Base-by-base conservation (phyloP, 2,888 invertebrate species). In the Eutolmus rufibarbis region DNA sequence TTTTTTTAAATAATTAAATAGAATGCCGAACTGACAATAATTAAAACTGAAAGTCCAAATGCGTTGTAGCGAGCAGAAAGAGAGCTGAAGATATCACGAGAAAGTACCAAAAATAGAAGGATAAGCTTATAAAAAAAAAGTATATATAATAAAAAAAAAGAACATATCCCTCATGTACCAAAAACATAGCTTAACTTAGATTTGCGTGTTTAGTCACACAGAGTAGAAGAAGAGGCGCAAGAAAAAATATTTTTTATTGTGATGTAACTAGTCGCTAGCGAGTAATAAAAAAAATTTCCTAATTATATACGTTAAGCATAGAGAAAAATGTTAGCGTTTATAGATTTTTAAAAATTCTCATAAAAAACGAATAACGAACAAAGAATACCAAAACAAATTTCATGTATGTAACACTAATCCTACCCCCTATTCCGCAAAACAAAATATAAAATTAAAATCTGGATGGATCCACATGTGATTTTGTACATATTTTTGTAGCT, bases 401-500 rank as follows among this genome's bases (percentile, higher is more conserved):
- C n/a, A 66, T 66, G 66, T 66, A 66, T 66, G 66, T 66, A 23
- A 66, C 66, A 23, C 66, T 66, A 66, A 28, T 23, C 66, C 23
- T 23, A 66, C 4, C 28, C 66, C 66, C 12, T 8, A 8, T 12
- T 28, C 34, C 28, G 14, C 14, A 74, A 31, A 74, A 14, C 3
- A 46, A 46, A 16, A 46, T 0, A 14, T 46, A 46, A 46, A 46
- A 46, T 14, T 14, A 16, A 46, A 46, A 16, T 46, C 43, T 9
- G 16, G 28, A 28, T 12, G 78, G 14, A 46, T 46, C 51, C 51
- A 23, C 23, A 79, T 79, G 79, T 79, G 79, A 79, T 79, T 79
- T 79, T 79, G 79, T 79, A 79, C 51, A 79, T 79, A 79, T 79
- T 79, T 79, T 79, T 79, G 79, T 51, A 79, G 79, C 46, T 56